Evolutionary conservation across 1,140 invertebrate genomes (phyloP), one percentile per base, ranked within the genome.

Genomic region (Drosophila sp.): DNA sequence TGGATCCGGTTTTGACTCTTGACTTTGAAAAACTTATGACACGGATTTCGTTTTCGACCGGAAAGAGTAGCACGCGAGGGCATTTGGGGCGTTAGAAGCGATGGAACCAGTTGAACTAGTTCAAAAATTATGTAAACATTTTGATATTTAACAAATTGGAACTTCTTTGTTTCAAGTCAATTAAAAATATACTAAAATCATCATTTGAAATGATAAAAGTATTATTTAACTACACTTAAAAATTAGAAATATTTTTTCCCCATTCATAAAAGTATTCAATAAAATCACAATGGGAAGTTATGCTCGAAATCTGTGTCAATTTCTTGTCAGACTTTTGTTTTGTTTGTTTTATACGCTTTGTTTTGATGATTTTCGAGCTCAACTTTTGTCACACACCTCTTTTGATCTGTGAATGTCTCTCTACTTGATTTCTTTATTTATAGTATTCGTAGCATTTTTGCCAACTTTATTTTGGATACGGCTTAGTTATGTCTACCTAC

Each of bases 1-100:
- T 57, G 67, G 64, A 66, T 74, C 78, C 76, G 81, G 77, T 76
- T 80, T 66, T 40, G 43, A 36, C 32, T 80, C 62, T 64, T 65
- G 72, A 59, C 65, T 73, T 73, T 73, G 57, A 73, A 73, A 50
- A 7, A 9, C 14, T 73, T 78, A 43, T 74, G 41, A 80, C 70
- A 76, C 78, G 25, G 58, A 54, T 66, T 79, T 64, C 18, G 72
- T 46, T 56, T 18, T 46, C 7, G 51, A 80, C 78, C 81, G 81
- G 81, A 84, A 80, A 86, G 70, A 66, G 74, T 38, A 50, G 69
- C 77, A 80, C 67, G 67, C 59, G 67, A 80, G 54, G 58, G 54
- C 14, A 36, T 36, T 48, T 40, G 14, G 51, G 41, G 45, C 36
- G 51, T 27, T 48, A 29, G 34, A 21, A 14, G 32, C 14, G 11